Conservation (phyloP, 1,140 invertebrate species). For the Alviniconcha marisindica region DNA sequence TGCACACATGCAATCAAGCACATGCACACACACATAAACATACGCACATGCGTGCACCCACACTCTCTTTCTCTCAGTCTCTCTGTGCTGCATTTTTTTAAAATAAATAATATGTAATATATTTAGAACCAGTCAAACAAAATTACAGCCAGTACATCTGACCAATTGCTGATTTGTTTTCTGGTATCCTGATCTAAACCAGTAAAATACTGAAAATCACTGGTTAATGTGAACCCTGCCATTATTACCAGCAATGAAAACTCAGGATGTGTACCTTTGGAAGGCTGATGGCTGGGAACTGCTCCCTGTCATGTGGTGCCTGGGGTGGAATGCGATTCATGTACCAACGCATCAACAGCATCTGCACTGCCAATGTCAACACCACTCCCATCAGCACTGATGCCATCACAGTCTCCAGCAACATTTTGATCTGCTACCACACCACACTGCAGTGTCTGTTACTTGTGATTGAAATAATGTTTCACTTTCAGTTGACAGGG, state of each 20-base stretch:
- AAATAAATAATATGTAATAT: not conserved
- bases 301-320: slow-evolving; percentile 67
- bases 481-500: too few species aligned
- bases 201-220: not conserved
- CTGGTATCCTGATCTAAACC: not conserved
- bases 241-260: not conserved
- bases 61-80: too few species aligned
- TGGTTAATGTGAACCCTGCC: not conserved
- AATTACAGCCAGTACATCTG: too few species aligned
- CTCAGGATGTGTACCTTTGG: slow-evolving; percentile 76
- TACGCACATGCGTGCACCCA: too few species aligned
- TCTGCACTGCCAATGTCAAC: slow-evolving; percentile 76
- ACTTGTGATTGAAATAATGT: not conserved
- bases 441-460: not conserved
- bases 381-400: slow-evolving; percentile 71
- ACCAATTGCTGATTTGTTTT: too few species aligned
- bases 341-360: slow-evolving; percentile 77
- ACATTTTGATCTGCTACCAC: slow-evolving; percentile 11
- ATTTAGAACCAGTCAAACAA: too few species aligned
- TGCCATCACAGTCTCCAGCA: slow-evolving; percentile 50
- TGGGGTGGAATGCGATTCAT: slow-evolving; percentile 69
- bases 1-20: too few species aligned
- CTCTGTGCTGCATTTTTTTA: not conserved
- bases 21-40: too few species aligned
- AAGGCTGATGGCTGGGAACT: slow-evolving; percentile 67